phyloP scores from a whole-genome alignment of 2,888 invertebrate genomes.

The Caenorhabditis afra region DNA sequence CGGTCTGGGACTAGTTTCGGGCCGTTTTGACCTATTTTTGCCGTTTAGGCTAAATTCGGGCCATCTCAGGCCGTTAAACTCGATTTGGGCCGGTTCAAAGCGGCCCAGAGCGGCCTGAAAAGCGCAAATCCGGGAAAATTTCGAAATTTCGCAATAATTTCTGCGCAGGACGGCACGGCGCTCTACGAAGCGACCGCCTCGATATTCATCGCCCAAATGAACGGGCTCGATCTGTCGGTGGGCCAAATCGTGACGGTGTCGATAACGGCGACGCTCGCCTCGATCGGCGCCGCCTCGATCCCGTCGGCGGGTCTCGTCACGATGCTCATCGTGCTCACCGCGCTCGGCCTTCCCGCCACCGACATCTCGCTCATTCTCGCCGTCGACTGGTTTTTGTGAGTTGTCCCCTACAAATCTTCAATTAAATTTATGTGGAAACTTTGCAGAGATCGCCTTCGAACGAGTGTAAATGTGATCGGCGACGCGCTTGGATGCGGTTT shows the following conservation, averaged over 20 bases:
- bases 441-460: constrained; percentile 86
- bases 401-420: constrained; percentile 46
- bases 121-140: too few relatives aligned
- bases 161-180: constrained; percentile 81
- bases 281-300: constrained; percentile 96
- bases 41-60: too few relatives aligned
- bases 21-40: too few relatives aligned
- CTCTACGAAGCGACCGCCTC: constrained; percentile 91
- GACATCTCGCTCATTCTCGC: constrained; percentile 82
- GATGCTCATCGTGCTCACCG: constrained; percentile 82
- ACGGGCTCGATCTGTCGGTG: constrained; percentile 87
- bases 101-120: too few relatives aligned
- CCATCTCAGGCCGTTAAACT: too few relatives aligned
- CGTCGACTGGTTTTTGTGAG: constrained; percentile 83
- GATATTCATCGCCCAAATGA: constrained; percentile 91
- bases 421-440: too few relatives aligned
- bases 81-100: too few relatives aligned
- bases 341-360: constrained; percentile 82
- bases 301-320: constrained; percentile 80
- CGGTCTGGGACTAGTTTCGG: too few relatives aligned
- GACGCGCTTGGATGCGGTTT: constrained; percentile 95
- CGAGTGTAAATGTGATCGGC: constrained; percentile 91
- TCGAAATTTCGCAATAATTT: too few relatives aligned
- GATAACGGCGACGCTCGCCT: constrained; percentile 95
- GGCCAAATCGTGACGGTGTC: constrained; percentile 91